Evolutionary conservation across 2,113 vertebrate genomes (phyloP).

Genomic region (Podarcis cretensis): DNA sequence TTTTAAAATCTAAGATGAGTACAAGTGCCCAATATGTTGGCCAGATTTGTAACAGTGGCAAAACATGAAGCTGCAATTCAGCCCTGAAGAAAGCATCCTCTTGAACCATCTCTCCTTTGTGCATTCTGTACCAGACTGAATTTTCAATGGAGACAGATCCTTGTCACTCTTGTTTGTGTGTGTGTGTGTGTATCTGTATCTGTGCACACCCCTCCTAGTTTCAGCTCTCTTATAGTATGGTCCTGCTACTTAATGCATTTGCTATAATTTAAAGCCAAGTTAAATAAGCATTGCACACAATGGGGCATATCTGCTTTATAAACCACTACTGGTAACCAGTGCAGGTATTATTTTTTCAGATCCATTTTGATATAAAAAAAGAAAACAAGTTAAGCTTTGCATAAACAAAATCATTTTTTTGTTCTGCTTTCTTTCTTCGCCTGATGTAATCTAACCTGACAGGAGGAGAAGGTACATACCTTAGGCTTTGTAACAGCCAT

Average conservation of each 20-base stretch:
- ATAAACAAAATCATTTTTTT: background rate
- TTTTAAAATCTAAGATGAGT: background rate
- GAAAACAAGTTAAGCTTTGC: background rate
- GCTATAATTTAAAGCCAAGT: background rate
- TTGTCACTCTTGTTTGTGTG: background rate
- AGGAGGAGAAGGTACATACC: background rate
- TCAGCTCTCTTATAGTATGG: background rate
- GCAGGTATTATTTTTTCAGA: background rate
- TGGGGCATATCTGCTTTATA: background rate
- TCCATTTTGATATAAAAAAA: background rate
- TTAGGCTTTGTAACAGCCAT: constrained; percentile 8
- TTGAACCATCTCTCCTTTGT: background rate
- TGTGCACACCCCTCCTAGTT: no score
- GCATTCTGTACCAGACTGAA: background rate
- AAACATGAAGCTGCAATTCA: background rate
- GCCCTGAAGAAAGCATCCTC: background rate
- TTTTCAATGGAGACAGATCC: background rate
- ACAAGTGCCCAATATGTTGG: background rate
- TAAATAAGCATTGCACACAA: background rate
- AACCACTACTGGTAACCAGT: background rate
- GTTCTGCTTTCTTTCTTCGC: background rate
- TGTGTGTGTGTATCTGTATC: background rate
- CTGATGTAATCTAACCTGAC: constrained; percentile 33
- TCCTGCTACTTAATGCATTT: background rate
- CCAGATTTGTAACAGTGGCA: background rate